Evolutionary conservation across 2,797 vertebrate species (phyloP), one percentile per base, ranked within the genome.

Genomic region (Neosilurus hyrtlii): DNA sequence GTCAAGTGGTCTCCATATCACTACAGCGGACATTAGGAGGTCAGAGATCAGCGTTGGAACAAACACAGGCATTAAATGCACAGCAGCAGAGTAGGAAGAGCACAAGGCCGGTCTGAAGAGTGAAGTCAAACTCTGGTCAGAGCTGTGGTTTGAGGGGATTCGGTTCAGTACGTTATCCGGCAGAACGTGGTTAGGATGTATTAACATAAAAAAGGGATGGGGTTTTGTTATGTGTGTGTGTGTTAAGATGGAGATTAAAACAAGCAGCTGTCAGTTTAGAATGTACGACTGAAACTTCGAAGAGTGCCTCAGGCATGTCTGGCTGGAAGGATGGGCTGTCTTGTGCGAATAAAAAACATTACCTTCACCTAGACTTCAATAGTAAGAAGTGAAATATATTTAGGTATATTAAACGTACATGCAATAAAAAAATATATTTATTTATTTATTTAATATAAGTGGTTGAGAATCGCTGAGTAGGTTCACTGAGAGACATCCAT

Each of bases 1-100:
- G 82, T 84, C 79, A 86, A 89, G 88, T 82, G 84, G 81, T 82
- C 83, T 87, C 52, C 54, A 51, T 82, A 83, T 83, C 82, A 82
- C 49, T 72, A 35, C 54, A 49, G 67, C 61, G 80, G 80, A 74
- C 75, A 79, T 79, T 83, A 84, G 71, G 49, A 79, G 70, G 78
- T 83, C 68, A 67, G 49, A 82, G 88, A 82, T 89, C 85, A 89
- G 59, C 12, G 26, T 12, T 80, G 30, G 70, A 83, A 84, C 83
- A 87, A 86, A 87, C 84, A 88, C 63, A 79, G 67, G 80, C 82
- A 56, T 78, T 87, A 83, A 82, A 43, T 76, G 70, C 54, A 82
- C 68, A 79, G 68, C 66, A 85, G 66, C 16, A 80, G 70, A 78
- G 72, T 68, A 70, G n/a, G 61, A 54, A 63, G 79, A 85, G 80